Conservation (phyloP, 2,797 vertebrate genomes). For the Notoglanidium macrostoma region DNA sequence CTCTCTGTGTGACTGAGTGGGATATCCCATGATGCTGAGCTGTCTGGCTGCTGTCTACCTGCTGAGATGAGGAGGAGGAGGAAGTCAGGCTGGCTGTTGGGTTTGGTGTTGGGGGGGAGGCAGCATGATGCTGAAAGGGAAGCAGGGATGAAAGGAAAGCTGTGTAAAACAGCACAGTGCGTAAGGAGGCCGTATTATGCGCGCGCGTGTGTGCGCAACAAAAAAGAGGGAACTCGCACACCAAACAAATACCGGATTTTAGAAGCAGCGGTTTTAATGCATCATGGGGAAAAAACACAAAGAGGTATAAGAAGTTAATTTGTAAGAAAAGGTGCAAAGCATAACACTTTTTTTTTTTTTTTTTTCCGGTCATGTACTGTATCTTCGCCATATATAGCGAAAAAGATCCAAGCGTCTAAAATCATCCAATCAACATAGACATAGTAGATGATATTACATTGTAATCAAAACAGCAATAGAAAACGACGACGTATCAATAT, state of each 20-base stretch:
- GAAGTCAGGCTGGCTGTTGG: neutral
- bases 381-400: too few species aligned
- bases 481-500: too few species aligned
- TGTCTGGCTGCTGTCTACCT: conserved; percentile 37
- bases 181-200: neutral
- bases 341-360: too few species aligned
- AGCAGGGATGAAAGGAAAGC: neutral
- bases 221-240: neutral
- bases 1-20: conserved; percentile 42
- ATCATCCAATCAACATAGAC: too few species aligned
- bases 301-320: too few species aligned
- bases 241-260: neutral
- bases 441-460: too few species aligned
- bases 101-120: neutral
- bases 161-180: neutral
- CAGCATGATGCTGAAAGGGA: neutral
- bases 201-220: neutral
- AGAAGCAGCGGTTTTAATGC: too few species aligned
- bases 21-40: conserved; percentile 51
- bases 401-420: too few species aligned
- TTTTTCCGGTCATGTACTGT: too few species aligned
- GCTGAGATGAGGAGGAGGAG: conserved; percentile 19
- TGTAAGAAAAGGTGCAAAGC: too few species aligned
- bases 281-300: too few species aligned
- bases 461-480: too few species aligned